Evolutionary conservation across 2,888 invertebrate species (phyloP), one percentile per base, ranked within the genome.

Genomic region (Eucriotettix oculatus): DNA sequence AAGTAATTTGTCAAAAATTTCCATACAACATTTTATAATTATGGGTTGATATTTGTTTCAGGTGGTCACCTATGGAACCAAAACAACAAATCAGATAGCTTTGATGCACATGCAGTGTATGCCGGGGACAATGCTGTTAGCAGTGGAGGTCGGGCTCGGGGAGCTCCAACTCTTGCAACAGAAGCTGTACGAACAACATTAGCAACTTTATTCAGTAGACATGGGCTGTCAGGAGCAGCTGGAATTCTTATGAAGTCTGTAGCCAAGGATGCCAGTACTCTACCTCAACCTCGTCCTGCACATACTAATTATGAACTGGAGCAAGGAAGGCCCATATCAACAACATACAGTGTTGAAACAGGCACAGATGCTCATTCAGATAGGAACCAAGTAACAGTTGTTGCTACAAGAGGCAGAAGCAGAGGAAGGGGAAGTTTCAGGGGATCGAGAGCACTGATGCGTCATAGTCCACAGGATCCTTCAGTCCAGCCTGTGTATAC

Each of bases 101-200:
- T 75, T 62, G 74, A 75, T 63, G 74, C 75, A 9, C 73, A 75
- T 62, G 74, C 74, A 10, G 74, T 73, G 16, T 75, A 75, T 60
- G 74, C 74, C 12, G 75, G 75, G 16, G 75, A 75, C 60, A 74
- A 75, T 65, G 75, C 75, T 0, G 72, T 73, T 52, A 74, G 73
- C 63, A 11, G 54, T 57, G 60, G 56, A 9, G 44, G 42, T 42
- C 29, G 57, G 44, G 17, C 42, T 14, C 54, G 57, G 17, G 42
- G 57, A 52, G 71, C 71, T 70, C 71, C 73, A 11, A 71, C 72
- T 57, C 62, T 74, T 48, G 75, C 75, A 14, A 75, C 76, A 3
- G 70, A 73, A 44, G 76, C 76, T 43, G 76, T 78, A 52, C 75
- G 76, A 60, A 73, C 73, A 48, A 76, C 78, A 10, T 68, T 79